phyloP scores from a whole-genome alignment of 2,113 vertebrate genomes.

The Oophaga pumilio region DNA sequence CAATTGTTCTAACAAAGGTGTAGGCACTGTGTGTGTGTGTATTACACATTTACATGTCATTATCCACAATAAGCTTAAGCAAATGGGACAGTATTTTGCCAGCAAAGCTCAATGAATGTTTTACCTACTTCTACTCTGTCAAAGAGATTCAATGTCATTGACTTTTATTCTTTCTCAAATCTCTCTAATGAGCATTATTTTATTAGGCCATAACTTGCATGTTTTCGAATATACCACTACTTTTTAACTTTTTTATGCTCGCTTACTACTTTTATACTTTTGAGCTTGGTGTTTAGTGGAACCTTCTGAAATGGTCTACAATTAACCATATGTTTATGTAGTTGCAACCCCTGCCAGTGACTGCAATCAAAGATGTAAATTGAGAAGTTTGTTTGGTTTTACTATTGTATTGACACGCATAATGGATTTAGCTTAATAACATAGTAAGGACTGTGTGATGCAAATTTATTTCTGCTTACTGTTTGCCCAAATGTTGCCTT shows the following conservation, averaged over 20 bases:
- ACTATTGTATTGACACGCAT: too few species aligned
- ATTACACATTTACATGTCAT: constrained; percentile 23
- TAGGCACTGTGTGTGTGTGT: not conserved
- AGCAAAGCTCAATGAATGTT: constrained; percentile 33
- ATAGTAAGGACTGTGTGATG: too few species aligned
- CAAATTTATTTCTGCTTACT: too few species aligned
- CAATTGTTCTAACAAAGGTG: not conserved
- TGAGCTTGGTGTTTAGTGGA: not conserved
- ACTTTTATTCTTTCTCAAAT: constrained; percentile 52
- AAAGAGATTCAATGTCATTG: constrained; percentile 10
- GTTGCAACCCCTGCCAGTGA: too few species aligned
- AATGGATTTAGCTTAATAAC: too few species aligned
- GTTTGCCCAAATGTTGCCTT: too few species aligned
- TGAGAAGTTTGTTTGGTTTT: too few species aligned
- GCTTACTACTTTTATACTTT: not conserved
- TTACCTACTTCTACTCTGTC: constrained; percentile 22
- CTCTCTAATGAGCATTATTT: constrained; percentile 40
- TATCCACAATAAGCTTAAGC: not conserved
- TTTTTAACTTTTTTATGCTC: not conserved
- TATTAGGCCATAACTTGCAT: constrained; percentile 38
- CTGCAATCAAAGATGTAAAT: too few species aligned
- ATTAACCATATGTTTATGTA: too few species aligned
- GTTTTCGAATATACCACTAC: constrained; percentile 40
- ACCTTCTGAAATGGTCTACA: too few species aligned
- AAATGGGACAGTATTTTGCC: not conserved